Evolutionary conservation across 2,797 vertebrate species (phyloP), one percentile per base, ranked within the genome.

Genomic region (Channa striata): DNA sequence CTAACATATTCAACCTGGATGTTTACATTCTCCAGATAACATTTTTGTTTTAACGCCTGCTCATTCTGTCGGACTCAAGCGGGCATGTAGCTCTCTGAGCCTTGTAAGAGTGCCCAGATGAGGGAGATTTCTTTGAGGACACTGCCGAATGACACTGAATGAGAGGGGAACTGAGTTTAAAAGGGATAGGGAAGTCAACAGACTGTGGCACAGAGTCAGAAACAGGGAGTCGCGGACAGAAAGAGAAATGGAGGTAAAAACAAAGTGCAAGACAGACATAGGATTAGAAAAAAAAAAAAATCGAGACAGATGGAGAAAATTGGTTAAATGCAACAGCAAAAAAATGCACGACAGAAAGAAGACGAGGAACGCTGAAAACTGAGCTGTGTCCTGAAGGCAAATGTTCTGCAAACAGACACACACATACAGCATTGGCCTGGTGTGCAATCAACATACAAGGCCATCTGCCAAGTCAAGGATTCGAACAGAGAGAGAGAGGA

Each of bases 341-440:
- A 40, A 33, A 10, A n/a, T n/a, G 23, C 9, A 16, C 48, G 37
- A 66, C 51, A 25, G 6, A 68, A 20, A n/a, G n/a, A 46, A n/a
- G 47, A 72, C 10, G 17, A 34, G 36, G 67, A 30, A 39, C 51
- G 54, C 70, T 69, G 44, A 63, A 73, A 72, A 57, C 70, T 40
- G 64, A 72, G 61, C 74, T 47, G 60, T 64, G 42, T 3, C 60
- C 75, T 10, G 20, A 33, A 80, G 74, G 60, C 50, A 7, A 77
- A 5, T 57, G 50, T 61, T 60, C 19, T 11, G 49, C 53, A 54
- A 36, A 62, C 52, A 80, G 13, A 19, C 17, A 44, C 52, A 47
- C 10, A 43, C 21, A 65, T 14, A 71, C 54, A 59, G 12, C 59
- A 37, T 7, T 20, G 34, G 19, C 59, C 42, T 16, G 17, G 53